These are phyloP conservation scores for Fragum fragum DNA, from an alignment of 2,888 invertebrate genomes.

Conservation along the genomic window DNA sequence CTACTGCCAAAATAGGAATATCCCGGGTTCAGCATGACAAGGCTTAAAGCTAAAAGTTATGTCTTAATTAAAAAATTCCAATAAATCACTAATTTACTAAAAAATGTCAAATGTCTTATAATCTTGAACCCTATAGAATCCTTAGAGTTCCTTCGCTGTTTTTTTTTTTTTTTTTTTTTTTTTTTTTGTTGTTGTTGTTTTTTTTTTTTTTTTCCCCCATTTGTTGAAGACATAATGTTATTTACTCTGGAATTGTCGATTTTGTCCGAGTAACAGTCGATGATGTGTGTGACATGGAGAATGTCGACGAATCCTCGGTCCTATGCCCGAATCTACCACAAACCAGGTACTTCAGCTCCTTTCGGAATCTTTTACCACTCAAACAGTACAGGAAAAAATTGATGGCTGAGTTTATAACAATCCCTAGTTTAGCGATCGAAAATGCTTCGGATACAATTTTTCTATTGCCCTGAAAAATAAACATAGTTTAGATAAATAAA, in stretches of 20 bases:
- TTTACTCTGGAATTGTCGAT: neutral
- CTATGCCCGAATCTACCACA: constrained; percentile 34
- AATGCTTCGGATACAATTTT: constrained; percentile 71
- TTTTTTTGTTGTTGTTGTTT: too few relatives aligned
- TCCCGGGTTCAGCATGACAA: too few relatives aligned
- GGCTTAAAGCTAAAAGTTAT: too few relatives aligned
- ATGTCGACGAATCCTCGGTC: constrained; percentile 29
- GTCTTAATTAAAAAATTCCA: too few relatives aligned
- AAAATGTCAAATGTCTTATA: too few relatives aligned
- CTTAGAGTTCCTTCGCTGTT: too few relatives aligned
- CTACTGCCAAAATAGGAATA: too few relatives aligned
- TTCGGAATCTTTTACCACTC: constrained; percentile 77
- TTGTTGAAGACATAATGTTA: neutral
- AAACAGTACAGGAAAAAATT: constrained; percentile 80
- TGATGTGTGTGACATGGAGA: constrained; percentile 50
- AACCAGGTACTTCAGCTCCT: constrained; percentile 63
- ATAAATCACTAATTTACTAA: too few relatives aligned
- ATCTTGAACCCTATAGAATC: too few relatives aligned
- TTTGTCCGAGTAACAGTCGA: constrained; percentile 28
- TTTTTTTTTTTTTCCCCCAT: too few relatives aligned
- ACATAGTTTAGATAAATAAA: too few relatives aligned
- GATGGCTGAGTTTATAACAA: constrained; percentile 81
- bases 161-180: too few relatives aligned
- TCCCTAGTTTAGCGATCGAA: constrained; percentile 75
- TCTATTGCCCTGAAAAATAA: constrained; percentile 71